A percentile compares a stretch with the other conserved stretches of the same genome.
phyloP scores from a whole-genome alignment of 2,113 vertebrate genomes.

The Phrynosoma blainvillii region DNA sequence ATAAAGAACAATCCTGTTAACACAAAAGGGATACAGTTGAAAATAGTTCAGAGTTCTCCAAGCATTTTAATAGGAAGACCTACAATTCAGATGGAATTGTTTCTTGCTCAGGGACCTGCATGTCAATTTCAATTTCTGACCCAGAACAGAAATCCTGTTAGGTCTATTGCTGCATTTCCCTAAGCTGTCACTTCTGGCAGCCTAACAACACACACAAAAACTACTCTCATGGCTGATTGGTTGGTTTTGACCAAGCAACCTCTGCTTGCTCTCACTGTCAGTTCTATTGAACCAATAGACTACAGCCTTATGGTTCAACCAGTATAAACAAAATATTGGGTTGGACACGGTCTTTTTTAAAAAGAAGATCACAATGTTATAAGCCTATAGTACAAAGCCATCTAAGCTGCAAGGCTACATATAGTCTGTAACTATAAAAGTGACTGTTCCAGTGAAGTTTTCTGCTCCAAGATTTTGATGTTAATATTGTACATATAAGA shows the following conservation, averaged over 20 bases:
- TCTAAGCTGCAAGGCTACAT: no score
- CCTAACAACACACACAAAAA: neutral
- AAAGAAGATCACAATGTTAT: neutral
- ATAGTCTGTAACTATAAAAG: no score
- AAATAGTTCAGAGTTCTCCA: neutral
- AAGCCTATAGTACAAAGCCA: no score
- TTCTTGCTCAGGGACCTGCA: constrained; percentile 7
- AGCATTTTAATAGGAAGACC: constrained; percentile 4
- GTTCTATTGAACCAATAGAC: neutral
- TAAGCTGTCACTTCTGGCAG: constrained; percentile 23
- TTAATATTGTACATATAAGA: no score
- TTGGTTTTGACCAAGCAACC: constrained; percentile 10
- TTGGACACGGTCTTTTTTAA: neutral
- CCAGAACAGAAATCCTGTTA: constrained; percentile 24
- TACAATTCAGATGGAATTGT: constrained; percentile 6
- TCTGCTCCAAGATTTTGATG: no score
- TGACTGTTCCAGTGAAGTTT: no score
- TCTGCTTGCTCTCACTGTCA: neutral
- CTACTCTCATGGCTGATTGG: neutral
- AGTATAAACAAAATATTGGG: neutral
- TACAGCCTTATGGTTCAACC: neutral
- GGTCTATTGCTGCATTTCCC: constrained; percentile 4
- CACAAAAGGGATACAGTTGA: neutral
- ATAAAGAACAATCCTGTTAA: neutral
- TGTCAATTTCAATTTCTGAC: constrained; percentile 25